phyloP scores from a whole-genome alignment of 2,888 invertebrate genomes.

The Apotomis capreana region DNA sequence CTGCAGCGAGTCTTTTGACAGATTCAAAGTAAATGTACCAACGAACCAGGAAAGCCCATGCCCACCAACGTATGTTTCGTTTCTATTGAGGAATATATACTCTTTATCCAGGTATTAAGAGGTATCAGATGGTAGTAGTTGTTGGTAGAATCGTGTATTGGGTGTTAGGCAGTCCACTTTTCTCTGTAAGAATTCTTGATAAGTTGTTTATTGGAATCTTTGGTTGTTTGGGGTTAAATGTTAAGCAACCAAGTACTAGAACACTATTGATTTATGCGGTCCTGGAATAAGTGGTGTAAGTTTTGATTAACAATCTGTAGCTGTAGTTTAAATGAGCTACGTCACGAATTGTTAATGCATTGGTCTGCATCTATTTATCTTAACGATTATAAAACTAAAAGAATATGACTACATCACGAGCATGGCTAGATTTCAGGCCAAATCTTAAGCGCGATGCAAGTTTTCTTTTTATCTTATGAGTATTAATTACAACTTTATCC shows the following conservation, averaged over 20 bases:
- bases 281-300: too few species aligned
- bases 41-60: background rate
- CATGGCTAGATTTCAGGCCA: too few species aligned
- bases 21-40: conserved; percentile 27
- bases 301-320: too few species aligned
- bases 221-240: background rate
- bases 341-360: too few species aligned
- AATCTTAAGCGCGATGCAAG: too few species aligned
- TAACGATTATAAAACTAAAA: too few species aligned
- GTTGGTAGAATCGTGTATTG: background rate
- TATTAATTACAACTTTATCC: too few species aligned
- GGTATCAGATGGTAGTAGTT: background rate
- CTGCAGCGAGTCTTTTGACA: conserved; percentile 24
- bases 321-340: too few species aligned
- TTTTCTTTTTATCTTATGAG: too few species aligned
- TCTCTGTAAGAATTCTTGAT: conserved; percentile 7
- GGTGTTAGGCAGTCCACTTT: conserved; percentile 23
- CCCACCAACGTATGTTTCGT: background rate
- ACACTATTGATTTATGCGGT: background rate
- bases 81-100: background rate
- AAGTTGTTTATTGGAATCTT: background rate
- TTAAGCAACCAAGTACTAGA: too few species aligned
- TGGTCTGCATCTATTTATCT: too few species aligned
- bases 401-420: too few species aligned
- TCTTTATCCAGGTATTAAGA: background rate